Evolutionary conservation across 2,888 invertebrate genomes (phyloP).

Genomic region (Linnaemya tessellans): DNA sequence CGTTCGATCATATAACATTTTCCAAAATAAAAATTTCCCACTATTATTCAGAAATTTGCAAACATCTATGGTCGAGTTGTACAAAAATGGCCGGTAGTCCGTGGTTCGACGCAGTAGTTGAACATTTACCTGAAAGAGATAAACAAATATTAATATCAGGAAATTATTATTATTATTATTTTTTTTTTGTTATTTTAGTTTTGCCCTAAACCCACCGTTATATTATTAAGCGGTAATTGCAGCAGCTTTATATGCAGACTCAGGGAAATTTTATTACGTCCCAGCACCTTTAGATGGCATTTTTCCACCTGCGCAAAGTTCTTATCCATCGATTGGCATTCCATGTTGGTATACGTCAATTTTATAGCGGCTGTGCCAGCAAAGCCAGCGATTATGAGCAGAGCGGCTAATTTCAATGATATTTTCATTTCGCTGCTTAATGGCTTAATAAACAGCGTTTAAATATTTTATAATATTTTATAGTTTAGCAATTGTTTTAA

Average conservation of each 20-base stretch:
- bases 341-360: constrained; percentile 32
- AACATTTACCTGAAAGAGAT: not conserved
- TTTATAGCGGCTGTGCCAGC: not conserved
- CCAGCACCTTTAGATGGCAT: constrained; percentile 39
- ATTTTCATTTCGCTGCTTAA: not conserved
- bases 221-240: not conserved
- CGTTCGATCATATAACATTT: not conserved
- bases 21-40: not conserved
- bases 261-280: constrained; percentile 16
- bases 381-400: not conserved
- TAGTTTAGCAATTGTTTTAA: not conserved
- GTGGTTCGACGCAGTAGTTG: constrained; percentile 47
- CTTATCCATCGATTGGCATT: constrained; percentile 34
- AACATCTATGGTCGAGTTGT: constrained; percentile 19
- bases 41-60: constrained; percentile 24
- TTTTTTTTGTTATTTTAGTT: too few relatives aligned
- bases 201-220: constrained; percentile 45
- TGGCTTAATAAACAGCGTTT: not conserved
- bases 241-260: not conserved
- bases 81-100: constrained; percentile 54
- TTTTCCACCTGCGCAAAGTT: not conserved
- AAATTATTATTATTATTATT: too few relatives aligned
- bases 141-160: not conserved
- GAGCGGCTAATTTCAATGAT: not conserved
- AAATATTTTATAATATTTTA: not conserved